These are phyloP conservation scores for Gambusia holbrooki DNA, from an alignment of 2,113 vertebrate species.

Conservation along the genomic window DNA sequence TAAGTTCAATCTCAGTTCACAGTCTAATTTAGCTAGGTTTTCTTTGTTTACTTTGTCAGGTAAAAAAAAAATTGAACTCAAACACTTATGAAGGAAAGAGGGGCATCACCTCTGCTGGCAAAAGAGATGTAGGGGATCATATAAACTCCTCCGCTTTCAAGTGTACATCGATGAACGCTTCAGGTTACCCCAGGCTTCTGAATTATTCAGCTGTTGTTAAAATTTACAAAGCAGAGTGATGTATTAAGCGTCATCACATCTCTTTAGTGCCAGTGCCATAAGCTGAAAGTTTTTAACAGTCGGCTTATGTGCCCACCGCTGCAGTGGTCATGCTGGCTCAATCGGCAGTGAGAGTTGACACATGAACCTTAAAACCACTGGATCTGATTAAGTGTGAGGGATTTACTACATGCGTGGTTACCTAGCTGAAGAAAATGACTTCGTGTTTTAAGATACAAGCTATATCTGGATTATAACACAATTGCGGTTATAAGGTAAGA, in stretches of 20 bases:
- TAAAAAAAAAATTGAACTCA: neutral
- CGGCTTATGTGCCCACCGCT: neutral
- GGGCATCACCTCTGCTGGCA: neutral
- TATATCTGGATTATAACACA: constrained; percentile 44
- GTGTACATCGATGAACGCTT: constrained; percentile 47
- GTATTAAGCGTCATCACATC: constrained; percentile 53
- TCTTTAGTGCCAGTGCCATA: constrained; percentile 1
- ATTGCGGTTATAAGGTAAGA: constrained; percentile 66
- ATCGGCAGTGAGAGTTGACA: constrained; percentile 41
- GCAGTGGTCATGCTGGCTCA: constrained; percentile 47
- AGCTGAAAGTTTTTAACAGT: constrained; percentile 20
- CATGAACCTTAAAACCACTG: constrained; percentile 26
- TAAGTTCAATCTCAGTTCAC: constrained; percentile 49
- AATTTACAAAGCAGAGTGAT: constrained; percentile 60
- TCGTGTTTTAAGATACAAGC: constrained; percentile 36
- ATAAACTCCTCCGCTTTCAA: constrained; percentile 24
- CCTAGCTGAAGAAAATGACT: constrained; percentile 10
- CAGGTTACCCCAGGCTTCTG: constrained; percentile 61
- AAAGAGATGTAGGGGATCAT: constrained; percentile 18
- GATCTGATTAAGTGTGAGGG: constrained; percentile 30
- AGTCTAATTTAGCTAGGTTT: neutral
- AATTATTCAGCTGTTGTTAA: constrained; percentile 78
- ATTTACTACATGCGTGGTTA: constrained; percentile 46
- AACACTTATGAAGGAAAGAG: neutral
- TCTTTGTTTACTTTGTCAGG: neutral